Conservation (phyloP, 2,888 invertebrate species). For the Dicranocentrus wangi region DNA sequence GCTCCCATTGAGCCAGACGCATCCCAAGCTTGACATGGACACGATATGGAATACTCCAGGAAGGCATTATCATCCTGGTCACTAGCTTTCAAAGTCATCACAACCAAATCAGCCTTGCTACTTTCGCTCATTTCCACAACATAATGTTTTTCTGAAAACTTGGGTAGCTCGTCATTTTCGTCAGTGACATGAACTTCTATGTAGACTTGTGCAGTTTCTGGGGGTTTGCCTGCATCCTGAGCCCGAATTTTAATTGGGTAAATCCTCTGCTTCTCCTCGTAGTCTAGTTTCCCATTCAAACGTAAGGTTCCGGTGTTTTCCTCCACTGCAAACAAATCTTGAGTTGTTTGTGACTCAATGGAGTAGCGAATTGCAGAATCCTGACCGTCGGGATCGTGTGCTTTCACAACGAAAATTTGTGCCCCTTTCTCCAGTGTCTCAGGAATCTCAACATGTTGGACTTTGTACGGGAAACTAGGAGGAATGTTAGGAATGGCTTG, state of each 20-base stretch:
- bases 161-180: constrained; percentile 76
- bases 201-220: constrained; percentile 78
- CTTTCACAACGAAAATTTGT: constrained; percentile 66
- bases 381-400: constrained; percentile 72
- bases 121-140: constrained; percentile 72
- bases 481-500: constrained; percentile 71
- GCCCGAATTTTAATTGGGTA: constrained; percentile 82
- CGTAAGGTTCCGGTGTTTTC: constrained; percentile 81
- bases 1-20: constrained; percentile 68
- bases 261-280: constrained; percentile 81
- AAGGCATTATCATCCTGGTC: constrained; percentile 84
- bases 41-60: constrained; percentile 80
- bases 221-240: constrained; percentile 81
- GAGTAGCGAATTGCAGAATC: constrained; percentile 69
- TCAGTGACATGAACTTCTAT: constrained; percentile 84
- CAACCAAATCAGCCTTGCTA: constrained; percentile 76
- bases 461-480: constrained; percentile 67
- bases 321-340: constrained; percentile 76
- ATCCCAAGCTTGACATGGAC: constrained; percentile 72
- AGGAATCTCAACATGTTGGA: constrained; percentile 66
- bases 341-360: constrained; percentile 76
- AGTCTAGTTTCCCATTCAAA: constrained; percentile 84
- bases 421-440: constrained; percentile 67
- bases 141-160: constrained; percentile 74
- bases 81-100: constrained; percentile 82